Percentiles rank a stretch among this genome's conserved stretches.
Evolutionary conservation across 2,888 invertebrate genomes (phyloP).

Genomic region (Lepidochitona cinerea): DNA sequence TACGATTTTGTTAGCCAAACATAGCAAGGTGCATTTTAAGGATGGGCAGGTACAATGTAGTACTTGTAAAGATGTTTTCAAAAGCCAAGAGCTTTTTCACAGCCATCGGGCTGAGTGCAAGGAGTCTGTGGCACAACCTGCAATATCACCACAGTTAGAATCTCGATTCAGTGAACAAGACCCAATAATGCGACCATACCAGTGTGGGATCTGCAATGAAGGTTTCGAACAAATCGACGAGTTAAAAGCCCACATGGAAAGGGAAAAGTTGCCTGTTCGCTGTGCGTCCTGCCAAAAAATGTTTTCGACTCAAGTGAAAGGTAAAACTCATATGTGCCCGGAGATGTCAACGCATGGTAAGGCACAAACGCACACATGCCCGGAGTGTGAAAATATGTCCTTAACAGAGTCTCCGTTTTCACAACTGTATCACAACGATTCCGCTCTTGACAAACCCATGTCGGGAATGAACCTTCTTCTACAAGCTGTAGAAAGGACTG

Average conservation of each 20-base stretch:
- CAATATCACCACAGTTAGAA: too few relatives aligned
- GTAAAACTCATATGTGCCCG: too few relatives aligned
- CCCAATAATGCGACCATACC: not conserved
- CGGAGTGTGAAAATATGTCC: not conserved
- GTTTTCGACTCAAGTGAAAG: not conserved
- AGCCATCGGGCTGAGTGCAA: not conserved
- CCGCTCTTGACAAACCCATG: not conserved
- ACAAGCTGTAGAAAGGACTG: not conserved
- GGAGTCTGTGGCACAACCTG: too few relatives aligned
- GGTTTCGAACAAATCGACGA: not conserved
- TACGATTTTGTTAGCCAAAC: too few relatives aligned
- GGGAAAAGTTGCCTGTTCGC: not conserved
- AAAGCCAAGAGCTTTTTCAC: not conserved
- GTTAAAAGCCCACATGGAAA: not conserved
- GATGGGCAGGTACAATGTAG: not conserved
- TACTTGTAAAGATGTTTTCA: not conserved
- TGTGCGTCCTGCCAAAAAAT: not conserved
- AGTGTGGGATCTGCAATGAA: not conserved
- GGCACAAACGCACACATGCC: not conserved
- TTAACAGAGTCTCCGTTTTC: not conserved
- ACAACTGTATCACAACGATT: too few relatives aligned
- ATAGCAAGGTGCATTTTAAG: too few relatives aligned
- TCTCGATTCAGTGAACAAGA: too few relatives aligned
- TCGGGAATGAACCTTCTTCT: not conserved
- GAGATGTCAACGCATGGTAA: not conserved